Evolutionary conservation across 2,888 invertebrate species (phyloP).

Genomic region (Drosophila kuntzei): DNA sequence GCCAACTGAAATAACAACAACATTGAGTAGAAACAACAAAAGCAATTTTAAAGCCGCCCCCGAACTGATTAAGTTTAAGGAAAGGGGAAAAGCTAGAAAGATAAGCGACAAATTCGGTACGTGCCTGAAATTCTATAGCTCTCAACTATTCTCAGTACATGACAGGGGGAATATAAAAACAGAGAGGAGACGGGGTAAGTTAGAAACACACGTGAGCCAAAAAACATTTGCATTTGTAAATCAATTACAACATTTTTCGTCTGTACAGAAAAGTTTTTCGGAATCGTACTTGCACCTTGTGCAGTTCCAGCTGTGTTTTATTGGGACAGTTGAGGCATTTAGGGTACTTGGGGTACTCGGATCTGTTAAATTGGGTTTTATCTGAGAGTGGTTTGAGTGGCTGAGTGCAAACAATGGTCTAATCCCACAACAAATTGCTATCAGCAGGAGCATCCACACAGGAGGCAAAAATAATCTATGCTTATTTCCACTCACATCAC

Average conservation of each 20-base stretch:
- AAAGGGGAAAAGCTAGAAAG: constrained; percentile 6
- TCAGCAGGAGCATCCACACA: constrained; percentile 21
- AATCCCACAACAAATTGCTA: constrained; percentile 51
- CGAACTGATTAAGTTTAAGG: not conserved
- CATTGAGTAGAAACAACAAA: constrained; percentile 17
- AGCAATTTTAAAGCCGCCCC: constrained; percentile 29
- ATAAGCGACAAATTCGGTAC: constrained; percentile 56
- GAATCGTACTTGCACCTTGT: constrained; percentile 23
- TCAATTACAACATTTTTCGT: constrained; percentile 54
- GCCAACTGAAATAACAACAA: constrained; percentile 3
- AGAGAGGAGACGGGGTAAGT: not conserved
- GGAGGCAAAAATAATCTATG: constrained; percentile 27
- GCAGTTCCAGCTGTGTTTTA: constrained; percentile 31
- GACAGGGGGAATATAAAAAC: constrained; percentile 14
- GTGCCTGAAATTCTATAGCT: constrained; percentile 52
- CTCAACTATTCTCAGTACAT: constrained; percentile 17
- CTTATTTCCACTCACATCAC: constrained; percentile 11
- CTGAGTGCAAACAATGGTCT: constrained; percentile 50
- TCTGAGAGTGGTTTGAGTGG: not conserved
- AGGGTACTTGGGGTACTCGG: constrained; percentile 2
- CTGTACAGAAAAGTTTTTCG: constrained; percentile 20
- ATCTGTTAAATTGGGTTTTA: constrained; percentile 34
- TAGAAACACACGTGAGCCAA: constrained; percentile 21
- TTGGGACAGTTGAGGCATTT: constrained; percentile 17
- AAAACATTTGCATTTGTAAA: constrained; percentile 57